Evolutionary conservation across 1,140 invertebrate genomes (phyloP), one percentile per base, ranked within the genome.

Genomic region (Drosophila ficusphila): DNA sequence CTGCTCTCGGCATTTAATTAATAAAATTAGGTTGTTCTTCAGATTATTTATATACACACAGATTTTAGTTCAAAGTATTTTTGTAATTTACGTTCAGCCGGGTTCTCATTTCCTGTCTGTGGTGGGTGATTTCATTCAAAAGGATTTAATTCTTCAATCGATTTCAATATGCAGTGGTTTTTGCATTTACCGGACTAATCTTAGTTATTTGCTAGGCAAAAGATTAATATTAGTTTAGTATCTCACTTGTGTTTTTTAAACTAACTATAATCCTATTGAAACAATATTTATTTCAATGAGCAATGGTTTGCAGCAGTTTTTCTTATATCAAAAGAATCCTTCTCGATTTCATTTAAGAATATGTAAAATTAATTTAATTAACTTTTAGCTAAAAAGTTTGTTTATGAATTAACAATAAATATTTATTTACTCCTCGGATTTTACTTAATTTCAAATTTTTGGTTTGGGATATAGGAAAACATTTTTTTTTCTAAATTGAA

Each of bases 141-240:
- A 16, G 33, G 9, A 33, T 34, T 33, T 9, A 2, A 41, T 31
- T 39, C 14, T 21, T 49, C 2, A 48, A 21, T 53, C n/a, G 16
- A 16, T n/a, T 51, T 34, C 25, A 27, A 19, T 41, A 39, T 12
- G 39, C 42, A 44, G 29, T 70, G 41, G 39, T 46, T 71, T 25
- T 25, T 49, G 41, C 34, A 56, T 57, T 48, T 7, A 29, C 42
- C 46, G 53, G 68, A 19, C 68, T 71, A 70, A 49, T 49, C 65
- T 71, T 41, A 71, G 41, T 58, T 58, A 58, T 71, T 71, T 71
- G 68, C 68, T 71, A 71, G 53, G 68, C 70, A 73, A 74, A 73
- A 74, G 38, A 56, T 41, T 25, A 46, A 62, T 52, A 49, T 41
- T 71, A 56, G 19, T 56, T 56, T 76, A 52, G 46, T 68, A 61